These are phyloP conservation scores for Samia ricini DNA, from an alignment of 1,140 invertebrate species.

Conservation along the genomic window DNA sequence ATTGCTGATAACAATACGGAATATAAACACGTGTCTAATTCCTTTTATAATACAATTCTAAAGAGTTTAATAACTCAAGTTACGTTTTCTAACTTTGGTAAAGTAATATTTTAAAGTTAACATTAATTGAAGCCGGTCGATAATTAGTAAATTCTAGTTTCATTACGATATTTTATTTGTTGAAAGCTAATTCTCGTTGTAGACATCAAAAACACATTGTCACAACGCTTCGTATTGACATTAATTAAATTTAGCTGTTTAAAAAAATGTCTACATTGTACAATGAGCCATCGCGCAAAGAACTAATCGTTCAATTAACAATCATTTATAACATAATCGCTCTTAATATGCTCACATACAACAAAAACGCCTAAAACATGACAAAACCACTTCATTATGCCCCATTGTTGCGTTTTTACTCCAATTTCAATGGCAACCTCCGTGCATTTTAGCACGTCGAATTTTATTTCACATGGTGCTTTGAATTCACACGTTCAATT, in stretches of 20 bases:
- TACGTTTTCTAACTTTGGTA: too few relatives aligned
- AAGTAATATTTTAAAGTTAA: too few relatives aligned
- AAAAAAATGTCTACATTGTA: constrained; percentile 29
- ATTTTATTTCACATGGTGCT: not conserved
- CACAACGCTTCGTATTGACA: not conserved
- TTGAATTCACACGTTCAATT: not conserved
- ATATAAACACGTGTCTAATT: too few relatives aligned
- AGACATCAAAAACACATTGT: too few relatives aligned
- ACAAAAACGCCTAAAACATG: constrained; percentile 43
- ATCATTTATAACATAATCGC: constrained; percentile 63
- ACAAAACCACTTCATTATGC: constrained; percentile 63
- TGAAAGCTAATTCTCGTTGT: too few relatives aligned
- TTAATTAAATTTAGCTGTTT: not conserved
- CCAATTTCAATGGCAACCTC: constrained; percentile 49
- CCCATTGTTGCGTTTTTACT: constrained; percentile 58
- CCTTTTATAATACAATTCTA: too few relatives aligned
- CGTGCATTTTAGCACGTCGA: not conserved
- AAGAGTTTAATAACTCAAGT: too few relatives aligned
- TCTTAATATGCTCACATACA: constrained; percentile 59
- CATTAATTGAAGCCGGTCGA: too few relatives aligned
- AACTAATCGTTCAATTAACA: constrained; percentile 59
- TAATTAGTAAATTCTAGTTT: too few relatives aligned
- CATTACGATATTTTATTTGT: too few relatives aligned
- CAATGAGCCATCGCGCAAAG: constrained; percentile 22
- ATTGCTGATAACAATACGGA: too few relatives aligned